Conservation (phyloP, 2,113 vertebrate genomes). For the Parotia lawesii region DNA sequence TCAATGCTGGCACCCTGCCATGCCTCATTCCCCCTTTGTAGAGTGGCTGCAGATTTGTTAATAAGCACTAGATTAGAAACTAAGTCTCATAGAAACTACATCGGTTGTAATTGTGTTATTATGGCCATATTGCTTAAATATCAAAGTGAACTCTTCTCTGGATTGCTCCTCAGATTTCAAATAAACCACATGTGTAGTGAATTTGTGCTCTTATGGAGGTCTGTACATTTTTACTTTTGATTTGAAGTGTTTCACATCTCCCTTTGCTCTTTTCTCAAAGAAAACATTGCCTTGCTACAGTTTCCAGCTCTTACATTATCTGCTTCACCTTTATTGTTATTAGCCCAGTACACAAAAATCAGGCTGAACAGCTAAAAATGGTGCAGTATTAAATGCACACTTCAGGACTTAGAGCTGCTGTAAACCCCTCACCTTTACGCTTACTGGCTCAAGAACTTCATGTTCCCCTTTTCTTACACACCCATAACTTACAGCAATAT, state of each 20-base stretch:
- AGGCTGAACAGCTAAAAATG: not conserved
- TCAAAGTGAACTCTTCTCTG: not conserved
- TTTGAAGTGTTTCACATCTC: not conserved
- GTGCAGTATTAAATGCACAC: not conserved
- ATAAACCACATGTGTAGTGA: not conserved
- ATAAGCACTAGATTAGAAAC: not conserved
- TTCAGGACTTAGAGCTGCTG: not conserved
- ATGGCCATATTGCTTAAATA: not conserved
- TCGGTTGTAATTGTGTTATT: not conserved
- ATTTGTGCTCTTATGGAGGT: not conserved
- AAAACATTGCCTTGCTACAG: not conserved
- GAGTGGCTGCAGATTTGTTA: not conserved
- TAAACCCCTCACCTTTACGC: constrained; percentile 27
- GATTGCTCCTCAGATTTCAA: not conserved
- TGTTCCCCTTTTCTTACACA: constrained; percentile 3
- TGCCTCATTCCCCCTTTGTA: not conserved
- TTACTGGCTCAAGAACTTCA: constrained; percentile 10
- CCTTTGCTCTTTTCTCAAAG: not conserved
- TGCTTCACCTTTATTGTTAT: not conserved
- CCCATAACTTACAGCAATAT: constrained; percentile 17
- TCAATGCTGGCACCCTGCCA: not conserved
- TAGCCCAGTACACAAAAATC: not conserved
- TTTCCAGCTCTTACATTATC: not conserved
- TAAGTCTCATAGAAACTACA: not conserved
- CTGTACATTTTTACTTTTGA: not conserved